These are phyloP conservation scores for Lordiphosa andalusiaca DNA, from an alignment of 2,888 invertebrate genomes.

Conservation along the genomic window DNA sequence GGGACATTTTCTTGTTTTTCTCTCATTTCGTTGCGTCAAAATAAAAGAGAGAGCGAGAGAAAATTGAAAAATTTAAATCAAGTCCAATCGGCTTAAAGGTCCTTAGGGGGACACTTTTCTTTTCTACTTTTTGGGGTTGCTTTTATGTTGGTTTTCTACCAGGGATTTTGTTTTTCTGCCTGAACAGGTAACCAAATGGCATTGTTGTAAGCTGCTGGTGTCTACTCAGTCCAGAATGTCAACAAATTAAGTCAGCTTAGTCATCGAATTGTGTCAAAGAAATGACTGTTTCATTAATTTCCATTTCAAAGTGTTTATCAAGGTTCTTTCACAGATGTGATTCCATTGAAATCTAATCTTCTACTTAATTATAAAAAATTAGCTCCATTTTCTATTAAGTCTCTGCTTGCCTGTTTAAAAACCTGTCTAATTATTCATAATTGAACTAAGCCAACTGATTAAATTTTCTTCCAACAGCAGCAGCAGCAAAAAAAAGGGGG, in stretches of 20 bases:
- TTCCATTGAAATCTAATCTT: no score
- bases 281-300: no score
- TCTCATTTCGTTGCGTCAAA: conserved; percentile 9
- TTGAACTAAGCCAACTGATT: conserved; percentile 43
- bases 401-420: background rate
- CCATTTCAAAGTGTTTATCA: no score
- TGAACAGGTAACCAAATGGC: background rate
- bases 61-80: conserved; percentile 55
- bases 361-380: no score
- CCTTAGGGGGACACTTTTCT: conserved; percentile 30
- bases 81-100: conserved; percentile 42
- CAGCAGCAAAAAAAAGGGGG: background rate
- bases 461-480: conserved; percentile 28
- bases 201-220: conserved; percentile 1
- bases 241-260: conserved; percentile 5
- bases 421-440: conserved; percentile 41
- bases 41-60: background rate
- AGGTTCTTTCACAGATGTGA: no score
- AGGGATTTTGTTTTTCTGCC: conserved; percentile 10
- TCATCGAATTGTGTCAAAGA: background rate
- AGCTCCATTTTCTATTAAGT: background rate
- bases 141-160: conserved; percentile 8
- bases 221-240: conserved; percentile 4
- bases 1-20: conserved; percentile 1
- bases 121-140: conserved; percentile 37